Evolutionary conservation across 2,888 invertebrate genomes (phyloP).

Genomic region (Stratiomys singularior): DNA sequence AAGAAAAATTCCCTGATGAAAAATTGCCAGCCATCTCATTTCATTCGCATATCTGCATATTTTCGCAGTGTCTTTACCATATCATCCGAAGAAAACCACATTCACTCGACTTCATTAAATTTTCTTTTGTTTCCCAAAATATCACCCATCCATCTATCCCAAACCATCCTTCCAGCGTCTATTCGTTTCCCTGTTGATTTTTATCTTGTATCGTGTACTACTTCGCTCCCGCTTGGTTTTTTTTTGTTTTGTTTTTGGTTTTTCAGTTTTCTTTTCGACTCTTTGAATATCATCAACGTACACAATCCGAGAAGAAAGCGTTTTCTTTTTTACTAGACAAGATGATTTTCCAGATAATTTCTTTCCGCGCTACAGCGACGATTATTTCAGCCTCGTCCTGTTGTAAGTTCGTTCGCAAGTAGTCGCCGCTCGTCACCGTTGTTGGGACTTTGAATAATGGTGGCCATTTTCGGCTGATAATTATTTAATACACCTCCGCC

Average conservation of each 20-base stretch:
- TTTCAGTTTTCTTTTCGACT: background rate
- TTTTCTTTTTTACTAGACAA: background rate
- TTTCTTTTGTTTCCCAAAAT: slow-evolving; percentile 8
- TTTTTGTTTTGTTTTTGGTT: background rate
- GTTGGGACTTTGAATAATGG: slow-evolving; percentile 9
- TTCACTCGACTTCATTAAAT: background rate
- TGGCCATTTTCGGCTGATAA: slow-evolving; percentile 22
- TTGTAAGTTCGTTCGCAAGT: too few species aligned
- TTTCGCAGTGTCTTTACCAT: too few species aligned
- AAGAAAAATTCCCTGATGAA: too few species aligned
- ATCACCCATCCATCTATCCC: background rate
- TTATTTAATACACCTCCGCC: slow-evolving; percentile 24
- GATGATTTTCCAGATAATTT: slow-evolving; percentile 34
- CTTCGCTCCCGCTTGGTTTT: too few species aligned
- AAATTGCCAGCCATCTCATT: too few species aligned
- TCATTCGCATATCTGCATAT: too few species aligned
- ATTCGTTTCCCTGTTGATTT: background rate
- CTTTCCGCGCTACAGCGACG: background rate
- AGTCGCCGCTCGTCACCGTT: background rate
- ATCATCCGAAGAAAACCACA: background rate
- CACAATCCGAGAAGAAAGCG: too few species aligned
- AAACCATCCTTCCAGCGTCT: background rate
- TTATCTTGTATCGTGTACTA: background rate
- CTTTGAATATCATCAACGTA: too few species aligned
- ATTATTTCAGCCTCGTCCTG: too few species aligned